Evolutionary conservation across 2,888 invertebrate species (phyloP).

Genomic region (Folsomia candida): DNA sequence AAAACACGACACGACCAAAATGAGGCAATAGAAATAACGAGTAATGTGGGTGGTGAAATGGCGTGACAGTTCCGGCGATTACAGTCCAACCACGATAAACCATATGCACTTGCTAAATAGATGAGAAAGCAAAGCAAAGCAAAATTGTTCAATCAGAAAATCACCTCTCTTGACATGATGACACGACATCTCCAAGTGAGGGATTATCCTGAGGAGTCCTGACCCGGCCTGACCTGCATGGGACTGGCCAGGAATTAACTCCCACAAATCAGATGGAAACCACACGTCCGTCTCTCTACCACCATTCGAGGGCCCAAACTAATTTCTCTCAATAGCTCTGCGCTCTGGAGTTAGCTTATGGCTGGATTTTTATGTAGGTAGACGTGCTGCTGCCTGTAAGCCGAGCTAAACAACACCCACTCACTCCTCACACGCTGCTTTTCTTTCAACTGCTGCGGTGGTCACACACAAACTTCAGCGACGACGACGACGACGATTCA

Average conservation of each 20-base stretch:
- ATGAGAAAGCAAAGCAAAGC: background rate
- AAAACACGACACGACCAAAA: no score
- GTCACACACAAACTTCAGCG: no score
- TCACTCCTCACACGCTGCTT: background rate
- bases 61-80: background rate
- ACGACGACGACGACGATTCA: no score
- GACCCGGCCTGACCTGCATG: constrained; percentile 40
- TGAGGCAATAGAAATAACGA: no score
- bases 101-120: background rate
- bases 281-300: background rate
- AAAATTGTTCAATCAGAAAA: constrained; percentile 31
- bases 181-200: constrained; percentile 56
- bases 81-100: background rate
- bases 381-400: background rate
- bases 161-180: constrained; percentile 61
- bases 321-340: background rate
- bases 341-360: no score
- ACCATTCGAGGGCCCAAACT: background rate
- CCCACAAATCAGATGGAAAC: background rate
- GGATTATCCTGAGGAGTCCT: constrained; percentile 53
- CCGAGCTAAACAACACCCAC: background rate
- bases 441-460: background rate
- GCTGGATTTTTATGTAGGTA: no score
- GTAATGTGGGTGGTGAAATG: no score
- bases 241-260: constrained; percentile 37